phyloP scores from a whole-genome alignment of 2,797 vertebrate species.

The Scolopax rusticola region DNA sequence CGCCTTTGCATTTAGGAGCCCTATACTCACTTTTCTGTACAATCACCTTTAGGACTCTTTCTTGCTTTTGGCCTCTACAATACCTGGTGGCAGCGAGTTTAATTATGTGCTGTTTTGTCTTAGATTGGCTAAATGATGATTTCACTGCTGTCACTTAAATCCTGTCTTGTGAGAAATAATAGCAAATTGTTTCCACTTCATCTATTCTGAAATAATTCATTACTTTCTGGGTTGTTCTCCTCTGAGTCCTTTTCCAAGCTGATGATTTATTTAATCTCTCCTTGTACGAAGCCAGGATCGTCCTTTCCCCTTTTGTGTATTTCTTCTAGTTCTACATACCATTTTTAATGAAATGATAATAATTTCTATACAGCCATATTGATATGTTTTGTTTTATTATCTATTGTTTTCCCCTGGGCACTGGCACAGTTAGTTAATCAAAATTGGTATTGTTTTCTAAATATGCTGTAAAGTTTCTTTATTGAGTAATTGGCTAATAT shows the following conservation, averaged over 20 bases:
- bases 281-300: background rate
- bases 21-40: background rate
- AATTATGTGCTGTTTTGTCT: background rate
- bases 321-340: background rate
- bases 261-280: background rate
- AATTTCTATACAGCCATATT: background rate
- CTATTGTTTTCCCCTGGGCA: background rate
- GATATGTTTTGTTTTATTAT: background rate
- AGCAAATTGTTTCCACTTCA: background rate
- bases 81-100: background rate
- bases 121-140: background rate
- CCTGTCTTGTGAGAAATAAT: background rate
- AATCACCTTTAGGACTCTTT: background rate
- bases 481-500: background rate
- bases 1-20: background rate
- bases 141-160: background rate
- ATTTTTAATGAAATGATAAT: background rate
- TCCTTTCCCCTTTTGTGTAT: background rate
- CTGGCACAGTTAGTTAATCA: background rate
- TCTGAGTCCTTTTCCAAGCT: background rate
- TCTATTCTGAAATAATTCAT: background rate
- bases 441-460: conserved; percentile 1
- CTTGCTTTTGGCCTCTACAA: background rate
- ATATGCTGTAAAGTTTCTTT: background rate
- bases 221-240: background rate